phyloP scores from a whole-genome alignment of 2,888 invertebrate species.

The Pimpla rufipes region DNA sequence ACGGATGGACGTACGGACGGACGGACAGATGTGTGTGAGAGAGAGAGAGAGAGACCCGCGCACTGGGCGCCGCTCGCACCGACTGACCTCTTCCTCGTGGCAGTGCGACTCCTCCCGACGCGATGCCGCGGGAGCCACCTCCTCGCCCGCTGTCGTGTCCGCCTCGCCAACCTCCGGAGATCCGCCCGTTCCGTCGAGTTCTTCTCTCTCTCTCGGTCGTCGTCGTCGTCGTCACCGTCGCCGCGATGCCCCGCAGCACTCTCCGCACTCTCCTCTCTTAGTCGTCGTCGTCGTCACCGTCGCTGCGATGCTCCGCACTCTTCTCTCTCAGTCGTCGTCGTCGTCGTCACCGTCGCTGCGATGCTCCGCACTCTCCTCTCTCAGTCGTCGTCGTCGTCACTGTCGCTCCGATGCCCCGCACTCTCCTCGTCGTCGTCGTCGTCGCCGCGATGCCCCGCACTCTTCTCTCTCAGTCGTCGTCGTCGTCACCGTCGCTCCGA shows the following conservation, averaged over 20 bases:
- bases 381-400: too few species aligned
- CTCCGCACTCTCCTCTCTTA: too few species aligned
- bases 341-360: too few species aligned
- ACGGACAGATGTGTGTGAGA: neutral
- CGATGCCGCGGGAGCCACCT: slow-evolving; percentile 52
- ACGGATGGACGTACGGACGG: slow-evolving; percentile 10
- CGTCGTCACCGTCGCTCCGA: too few species aligned
- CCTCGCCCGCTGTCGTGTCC: slow-evolving; percentile 56
- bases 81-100: slow-evolving; percentile 76
- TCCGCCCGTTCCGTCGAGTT: slow-evolving; percentile 33
- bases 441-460: too few species aligned
- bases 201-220: slow-evolving; percentile 23
- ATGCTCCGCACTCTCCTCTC: too few species aligned
- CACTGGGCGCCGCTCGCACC: slow-evolving; percentile 72
- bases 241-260: neutral
- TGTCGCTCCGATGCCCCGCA: too few species aligned
- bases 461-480: too few species aligned
- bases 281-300: too few species aligned
- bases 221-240: slow-evolving; percentile 20
- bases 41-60: slow-evolving; percentile 59
- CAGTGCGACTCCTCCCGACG: slow-evolving; percentile 68
- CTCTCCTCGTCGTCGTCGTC: too few species aligned
- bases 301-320: too few species aligned
- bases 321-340: too few species aligned
- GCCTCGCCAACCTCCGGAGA: slow-evolving; percentile 69